Evolutionary conservation across 2,888 invertebrate species (phyloP).

Genomic region (Candidula unifasciata): DNA sequence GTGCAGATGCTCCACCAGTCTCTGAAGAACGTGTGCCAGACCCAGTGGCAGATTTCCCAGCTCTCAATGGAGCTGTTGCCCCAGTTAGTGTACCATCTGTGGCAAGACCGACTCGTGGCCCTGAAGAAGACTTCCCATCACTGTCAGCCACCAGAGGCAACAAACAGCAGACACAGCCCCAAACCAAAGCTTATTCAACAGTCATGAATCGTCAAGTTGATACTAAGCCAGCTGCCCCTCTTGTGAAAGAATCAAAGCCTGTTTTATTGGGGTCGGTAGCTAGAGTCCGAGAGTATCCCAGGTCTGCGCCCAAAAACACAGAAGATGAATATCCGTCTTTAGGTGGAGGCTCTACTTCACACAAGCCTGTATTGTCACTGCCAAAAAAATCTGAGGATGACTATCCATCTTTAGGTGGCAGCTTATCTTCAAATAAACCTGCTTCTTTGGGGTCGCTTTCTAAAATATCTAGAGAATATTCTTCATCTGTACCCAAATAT

Average conservation of each 20-base stretch:
- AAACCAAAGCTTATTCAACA: conserved; percentile 36
- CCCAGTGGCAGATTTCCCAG: conserved; percentile 73
- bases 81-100: conserved; percentile 29
- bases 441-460: no score
- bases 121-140: conserved; percentile 54
- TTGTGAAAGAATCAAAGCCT: conserved; percentile 42
- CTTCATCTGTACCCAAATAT: conserved; percentile 20
- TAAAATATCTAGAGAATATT: not conserved
- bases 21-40: conserved; percentile 49
- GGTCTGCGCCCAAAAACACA: conserved; percentile 27
- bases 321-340: conserved; percentile 60
- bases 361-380: not conserved
- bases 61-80: conserved; percentile 63
- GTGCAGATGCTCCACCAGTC: conserved; percentile 13
- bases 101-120: not conserved
- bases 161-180: conserved; percentile 3
- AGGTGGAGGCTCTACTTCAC: not conserved
- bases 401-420: conserved; percentile 53
- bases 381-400: conserved; percentile 56
- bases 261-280: conserved; percentile 38
- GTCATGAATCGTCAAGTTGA: conserved; percentile 27
- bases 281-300: conserved; percentile 26
- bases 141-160: conserved; percentile 37
- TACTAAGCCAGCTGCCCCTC: conserved; percentile 18
- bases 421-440: not conserved